Conservation (phyloP, 2,113 vertebrate species). For the Peucedramus taeniatus region DNA sequence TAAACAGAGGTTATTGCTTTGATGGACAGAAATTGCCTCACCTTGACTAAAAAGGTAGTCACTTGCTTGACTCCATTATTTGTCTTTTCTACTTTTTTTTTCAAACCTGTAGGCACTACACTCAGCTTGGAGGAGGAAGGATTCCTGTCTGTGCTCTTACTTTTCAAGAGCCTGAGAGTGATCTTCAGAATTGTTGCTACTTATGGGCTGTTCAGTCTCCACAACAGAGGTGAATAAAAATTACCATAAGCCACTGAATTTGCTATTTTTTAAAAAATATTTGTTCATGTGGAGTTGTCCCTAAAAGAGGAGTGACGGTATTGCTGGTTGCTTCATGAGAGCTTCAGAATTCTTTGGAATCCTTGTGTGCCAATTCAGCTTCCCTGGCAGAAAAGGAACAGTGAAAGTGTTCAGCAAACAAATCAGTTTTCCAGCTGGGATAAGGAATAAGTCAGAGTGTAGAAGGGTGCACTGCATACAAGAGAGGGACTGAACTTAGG, state of each 20-base stretch:
- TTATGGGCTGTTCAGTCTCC: conserved; percentile 94
- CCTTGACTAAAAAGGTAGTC: neutral
- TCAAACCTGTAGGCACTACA: conserved; percentile 77
- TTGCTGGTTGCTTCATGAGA: neutral
- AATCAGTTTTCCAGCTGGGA: neutral
- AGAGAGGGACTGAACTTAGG: neutral
- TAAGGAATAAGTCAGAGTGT: neutral
- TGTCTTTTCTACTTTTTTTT: neutral
- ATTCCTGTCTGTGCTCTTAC: conserved; percentile 88
- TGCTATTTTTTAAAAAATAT: neutral
- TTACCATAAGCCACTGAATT: neutral
- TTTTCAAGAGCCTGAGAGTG: conserved; percentile 95
- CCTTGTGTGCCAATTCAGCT: neutral
- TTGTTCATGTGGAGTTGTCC: neutral
- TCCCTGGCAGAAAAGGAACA: neutral
- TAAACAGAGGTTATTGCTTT: neutral
- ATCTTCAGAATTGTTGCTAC: conserved; percentile 93
- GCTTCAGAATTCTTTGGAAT: neutral
- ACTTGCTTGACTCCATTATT: neutral
- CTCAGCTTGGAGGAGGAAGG: conserved; percentile 86
- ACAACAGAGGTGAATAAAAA: conserved; percentile 81
- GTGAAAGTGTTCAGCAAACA: neutral
- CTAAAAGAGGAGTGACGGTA: neutral
- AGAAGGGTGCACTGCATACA: neutral
- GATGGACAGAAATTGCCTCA: neutral